A percentile compares a stretch with the other conserved stretches of the same genome.
Conservation (phyloP, 1,140 invertebrate species). For the Telenomus remus region DNA sequence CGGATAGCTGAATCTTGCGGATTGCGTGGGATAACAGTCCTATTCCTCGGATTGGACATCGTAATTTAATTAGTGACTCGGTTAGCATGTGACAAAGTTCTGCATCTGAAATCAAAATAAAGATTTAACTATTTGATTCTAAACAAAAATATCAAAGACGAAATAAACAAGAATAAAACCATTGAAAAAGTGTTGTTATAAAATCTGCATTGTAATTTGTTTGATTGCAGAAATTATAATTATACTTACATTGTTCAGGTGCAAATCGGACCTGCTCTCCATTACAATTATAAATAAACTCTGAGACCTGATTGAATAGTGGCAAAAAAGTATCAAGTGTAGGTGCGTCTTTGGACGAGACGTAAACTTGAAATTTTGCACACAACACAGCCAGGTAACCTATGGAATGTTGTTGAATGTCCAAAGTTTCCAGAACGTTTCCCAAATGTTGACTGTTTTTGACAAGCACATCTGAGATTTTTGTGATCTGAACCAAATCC, state of each 20-base stretch:
- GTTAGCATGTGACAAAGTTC: conserved; percentile 91
- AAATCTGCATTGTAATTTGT: too few relatives aligned
- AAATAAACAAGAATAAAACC: too few relatives aligned
- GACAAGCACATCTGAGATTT: conserved; percentile 86
- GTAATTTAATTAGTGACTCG: conserved; percentile 84
- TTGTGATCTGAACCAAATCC: conserved; percentile 86
- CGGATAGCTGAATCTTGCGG: conserved; percentile 89
- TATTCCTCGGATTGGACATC: conserved; percentile 89
- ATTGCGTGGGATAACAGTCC: conserved; percentile 89
- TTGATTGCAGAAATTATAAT: too few relatives aligned
- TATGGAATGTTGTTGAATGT: conserved; percentile 91
- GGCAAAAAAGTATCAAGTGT: conserved; percentile 73
- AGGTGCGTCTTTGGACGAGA: conserved; percentile 60
- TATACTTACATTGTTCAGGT: conserved; percentile 85
- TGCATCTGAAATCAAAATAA: conserved; percentile 80
- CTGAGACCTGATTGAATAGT: conserved; percentile 82
- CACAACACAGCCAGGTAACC: conserved; percentile 90
- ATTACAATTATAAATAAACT: conserved; percentile 90
- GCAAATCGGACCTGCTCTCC: conserved; percentile 90
- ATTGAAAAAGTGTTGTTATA: too few relatives aligned
- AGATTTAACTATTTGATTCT: too few relatives aligned
- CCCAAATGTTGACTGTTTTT: conserved; percentile 90
- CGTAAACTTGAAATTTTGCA: conserved; percentile 81
- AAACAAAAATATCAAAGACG: too few relatives aligned
- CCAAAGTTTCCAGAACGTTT: conserved; percentile 91